Percentiles rank a stretch among this genome's conserved stretches.
These are phyloP conservation scores for Scelioninae gen. 2 DNA, from an alignment of 2,888 invertebrate genomes.

Conservation along the genomic window DNA sequence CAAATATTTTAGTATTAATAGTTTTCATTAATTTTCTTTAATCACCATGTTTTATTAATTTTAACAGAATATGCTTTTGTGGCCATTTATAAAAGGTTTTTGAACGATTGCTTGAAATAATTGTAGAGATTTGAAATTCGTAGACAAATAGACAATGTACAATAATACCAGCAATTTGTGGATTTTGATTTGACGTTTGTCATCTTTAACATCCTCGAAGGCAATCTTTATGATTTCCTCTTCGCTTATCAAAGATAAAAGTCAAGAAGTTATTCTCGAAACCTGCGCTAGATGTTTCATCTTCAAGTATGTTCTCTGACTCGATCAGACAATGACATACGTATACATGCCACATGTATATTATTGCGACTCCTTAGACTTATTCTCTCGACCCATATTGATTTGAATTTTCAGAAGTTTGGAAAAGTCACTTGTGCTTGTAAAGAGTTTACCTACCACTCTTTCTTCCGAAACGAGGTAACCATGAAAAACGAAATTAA, in stretches of 20 bases:
- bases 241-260: slow-evolving; percentile 55
- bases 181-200: slow-evolving; percentile 32
- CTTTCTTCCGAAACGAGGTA: background rate
- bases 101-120: too few relatives aligned
- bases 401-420: slow-evolving; percentile 42
- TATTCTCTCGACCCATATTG: slow-evolving; percentile 53
- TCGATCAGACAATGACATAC: slow-evolving; percentile 57
- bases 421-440: slow-evolving; percentile 23
- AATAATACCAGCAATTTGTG: slow-evolving; percentile 10
- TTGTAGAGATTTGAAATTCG: too few relatives aligned
- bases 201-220: slow-evolving; percentile 38
- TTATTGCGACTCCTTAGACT: slow-evolving; percentile 49
- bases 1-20: too few relatives aligned
- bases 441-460: slow-evolving; percentile 12
- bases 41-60: too few relatives aligned
- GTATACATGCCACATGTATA: slow-evolving; percentile 47
- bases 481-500: slow-evolving; percentile 26
- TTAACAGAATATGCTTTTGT: too few relatives aligned
- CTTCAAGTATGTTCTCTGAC: slow-evolving; percentile 47
- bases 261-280: slow-evolving; percentile 60
- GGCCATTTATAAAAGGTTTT: too few relatives aligned
- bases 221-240: slow-evolving; percentile 46
- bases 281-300: slow-evolving; percentile 51
- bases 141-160: too few relatives aligned
- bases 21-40: too few relatives aligned